phyloP scores from a whole-genome alignment of 2,113 vertebrate genomes.

The Platycercus adscitus region DNA sequence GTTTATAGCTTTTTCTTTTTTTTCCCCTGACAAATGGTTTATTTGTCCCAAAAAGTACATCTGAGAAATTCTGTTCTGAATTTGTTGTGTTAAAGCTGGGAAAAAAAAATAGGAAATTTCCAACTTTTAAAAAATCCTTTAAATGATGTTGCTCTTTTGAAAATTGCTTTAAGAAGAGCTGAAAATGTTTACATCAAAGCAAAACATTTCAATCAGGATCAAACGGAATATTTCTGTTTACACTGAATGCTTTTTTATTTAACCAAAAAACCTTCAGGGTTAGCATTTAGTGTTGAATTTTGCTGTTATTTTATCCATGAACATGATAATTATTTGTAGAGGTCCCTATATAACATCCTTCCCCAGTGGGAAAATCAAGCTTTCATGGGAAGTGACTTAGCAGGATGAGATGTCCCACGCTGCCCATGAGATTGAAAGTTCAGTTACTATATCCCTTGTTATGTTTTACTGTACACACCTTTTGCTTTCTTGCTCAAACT shows the following conservation, averaged over 20 bases:
- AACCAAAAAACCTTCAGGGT: background rate
- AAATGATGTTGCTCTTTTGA: background rate
- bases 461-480: background rate
- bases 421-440: constrained; percentile 16
- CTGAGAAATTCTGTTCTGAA: background rate
- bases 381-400: background rate
- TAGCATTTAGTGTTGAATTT: background rate
- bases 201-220: background rate
- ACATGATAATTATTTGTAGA: background rate
- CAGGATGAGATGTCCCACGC: background rate
- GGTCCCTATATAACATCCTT: background rate
- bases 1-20: too few relatives aligned
- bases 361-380: background rate
- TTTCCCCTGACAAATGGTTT: background rate
- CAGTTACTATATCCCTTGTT: background rate
- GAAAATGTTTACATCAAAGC: background rate
- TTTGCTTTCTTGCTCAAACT: background rate
- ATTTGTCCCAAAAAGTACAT: background rate
- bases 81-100: background rate
- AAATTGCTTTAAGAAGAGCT: background rate
- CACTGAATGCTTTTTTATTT: background rate
- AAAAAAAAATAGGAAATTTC: background rate
- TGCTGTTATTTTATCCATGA: background rate
- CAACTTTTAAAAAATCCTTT: background rate
- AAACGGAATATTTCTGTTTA: background rate